Evolutionary conservation across 2,797 vertebrate species (phyloP).

Genomic region (Chrosomus eos): DNA sequence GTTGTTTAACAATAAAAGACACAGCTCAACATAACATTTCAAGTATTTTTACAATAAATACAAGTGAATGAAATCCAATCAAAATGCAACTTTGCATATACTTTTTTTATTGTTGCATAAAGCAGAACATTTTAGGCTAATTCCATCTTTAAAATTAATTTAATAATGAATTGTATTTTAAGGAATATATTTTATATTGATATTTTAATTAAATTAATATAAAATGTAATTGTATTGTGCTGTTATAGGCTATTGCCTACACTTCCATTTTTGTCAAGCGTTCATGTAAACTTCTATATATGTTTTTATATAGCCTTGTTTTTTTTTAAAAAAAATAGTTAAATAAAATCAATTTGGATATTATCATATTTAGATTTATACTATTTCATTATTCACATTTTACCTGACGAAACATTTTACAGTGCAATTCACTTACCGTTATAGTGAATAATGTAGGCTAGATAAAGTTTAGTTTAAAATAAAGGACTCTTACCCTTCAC

Average conservation of each 20-base stretch:
- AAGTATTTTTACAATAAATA: background rate
- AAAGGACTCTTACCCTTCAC: conserved; percentile 62
- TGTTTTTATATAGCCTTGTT: background rate
- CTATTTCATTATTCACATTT: background rate
- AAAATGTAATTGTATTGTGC: background rate
- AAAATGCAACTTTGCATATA: background rate
- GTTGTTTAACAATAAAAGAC: background rate
- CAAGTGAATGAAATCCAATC: background rate
- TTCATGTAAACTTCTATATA: background rate
- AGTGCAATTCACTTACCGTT: background rate
- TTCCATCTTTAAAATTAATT: background rate
- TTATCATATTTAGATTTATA: background rate
- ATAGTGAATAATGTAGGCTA: background rate
- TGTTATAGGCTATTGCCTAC: background rate
- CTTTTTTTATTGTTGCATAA: background rate
- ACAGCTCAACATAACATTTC: background rate
- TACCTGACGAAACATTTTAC: background rate
- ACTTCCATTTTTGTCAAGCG: background rate
- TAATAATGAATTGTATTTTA: background rate
- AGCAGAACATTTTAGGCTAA: background rate
- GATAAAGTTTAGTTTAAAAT: background rate
- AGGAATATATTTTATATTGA: background rate
- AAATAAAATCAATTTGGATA: background rate
- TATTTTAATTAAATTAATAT: background rate
- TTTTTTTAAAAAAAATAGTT: background rate